Base-by-base conservation (phyloP, 2,888 invertebrate genomes). In the Periphyllus acericola region DNA sequence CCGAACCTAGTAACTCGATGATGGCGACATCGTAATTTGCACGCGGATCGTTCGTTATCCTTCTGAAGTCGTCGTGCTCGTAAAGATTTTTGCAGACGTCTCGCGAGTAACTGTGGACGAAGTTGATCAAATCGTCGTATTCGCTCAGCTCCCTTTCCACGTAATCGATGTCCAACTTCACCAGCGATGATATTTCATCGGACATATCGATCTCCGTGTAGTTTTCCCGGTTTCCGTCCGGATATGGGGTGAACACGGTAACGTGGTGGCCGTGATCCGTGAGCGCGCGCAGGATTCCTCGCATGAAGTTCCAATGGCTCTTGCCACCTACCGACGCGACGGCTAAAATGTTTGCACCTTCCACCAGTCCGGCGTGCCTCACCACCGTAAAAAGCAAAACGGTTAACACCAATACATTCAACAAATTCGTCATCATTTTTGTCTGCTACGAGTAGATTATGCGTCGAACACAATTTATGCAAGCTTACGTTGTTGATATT, bases 301-400 rank as follows among this genome's bases (percentile, higher is more conserved):
- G 89, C 88, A 90, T 90, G 36, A 90, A 90, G 75, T 90, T 90
- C 80, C 90, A 90, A 82, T 91, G 90, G 83, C 90, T 91, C 84
- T 90, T 90, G 3, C 89, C 89, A 17, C 3, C 83, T 0, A 83
- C 19, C 25, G 74, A 32, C 4, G 55, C 36, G 19, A 83, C 34
- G 19, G 74, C 74, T 29, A 83, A 34, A 11, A 83, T 60, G 6
- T 36, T 60, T 4, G 74, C 55, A 19, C 74, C 8, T 34, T 74
- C 34, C 17, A 17, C 34, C 9, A 8, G 60, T 25, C 3, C 4
- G 1, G 60, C 60, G 60, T n/a, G n/a, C n/a, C n/a, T n/a, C n/a
- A n/a, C n/a, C n/a, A n/a, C n/a, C n/a, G 6, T 3, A 4, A 60
- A 8, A 25, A 19, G 6, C 6, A 60, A 5, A 19, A 60, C 19